Conservation (phyloP, 2,888 invertebrate genomes). For the Parnassius apollo region DNA sequence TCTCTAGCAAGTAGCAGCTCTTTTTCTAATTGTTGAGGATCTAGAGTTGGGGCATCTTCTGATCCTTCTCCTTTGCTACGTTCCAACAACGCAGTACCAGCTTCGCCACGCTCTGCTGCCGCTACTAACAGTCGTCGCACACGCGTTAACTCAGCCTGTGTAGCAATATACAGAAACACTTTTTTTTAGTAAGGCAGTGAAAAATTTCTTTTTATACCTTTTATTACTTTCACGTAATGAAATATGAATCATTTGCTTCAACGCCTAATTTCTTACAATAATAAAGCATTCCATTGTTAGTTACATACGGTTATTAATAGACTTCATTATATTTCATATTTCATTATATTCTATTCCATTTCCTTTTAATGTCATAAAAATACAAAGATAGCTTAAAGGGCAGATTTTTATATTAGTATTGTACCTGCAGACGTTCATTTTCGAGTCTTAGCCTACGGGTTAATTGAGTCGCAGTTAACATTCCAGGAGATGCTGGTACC, state of each 20-base stretch:
- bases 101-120: slow-evolving; percentile 81
- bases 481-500: slow-evolving; percentile 76
- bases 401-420: not conserved
- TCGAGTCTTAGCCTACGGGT: slow-evolving; percentile 85
- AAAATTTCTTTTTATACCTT: too few species aligned
- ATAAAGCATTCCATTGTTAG: too few species aligned
- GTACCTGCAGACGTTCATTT: slow-evolving; percentile 86
- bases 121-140: slow-evolving; percentile 85
- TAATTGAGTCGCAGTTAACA: slow-evolving; percentile 79
- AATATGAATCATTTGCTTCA: too few species aligned
- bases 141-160: slow-evolving; percentile 85
- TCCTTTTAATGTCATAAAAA: too few species aligned
- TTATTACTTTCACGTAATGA: too few species aligned
- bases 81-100: slow-evolving; percentile 72
- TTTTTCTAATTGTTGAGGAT: slow-evolving; percentile 83
- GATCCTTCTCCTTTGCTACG: slow-evolving; percentile 78
- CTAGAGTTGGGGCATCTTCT: slow-evolving; percentile 75
- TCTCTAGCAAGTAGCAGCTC: slow-evolving; percentile 90
- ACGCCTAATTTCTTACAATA: too few species aligned
- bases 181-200: too few species aligned
- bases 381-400: too few species aligned
- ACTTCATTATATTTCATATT: too few species aligned
- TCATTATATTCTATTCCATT: too few species aligned
- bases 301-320: too few species aligned
- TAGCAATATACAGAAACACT: not conserved